Evolutionary conservation across 2,888 invertebrate species (phyloP), one percentile per base, ranked within the genome.

Genomic region (Drosophila borborema): DNA sequence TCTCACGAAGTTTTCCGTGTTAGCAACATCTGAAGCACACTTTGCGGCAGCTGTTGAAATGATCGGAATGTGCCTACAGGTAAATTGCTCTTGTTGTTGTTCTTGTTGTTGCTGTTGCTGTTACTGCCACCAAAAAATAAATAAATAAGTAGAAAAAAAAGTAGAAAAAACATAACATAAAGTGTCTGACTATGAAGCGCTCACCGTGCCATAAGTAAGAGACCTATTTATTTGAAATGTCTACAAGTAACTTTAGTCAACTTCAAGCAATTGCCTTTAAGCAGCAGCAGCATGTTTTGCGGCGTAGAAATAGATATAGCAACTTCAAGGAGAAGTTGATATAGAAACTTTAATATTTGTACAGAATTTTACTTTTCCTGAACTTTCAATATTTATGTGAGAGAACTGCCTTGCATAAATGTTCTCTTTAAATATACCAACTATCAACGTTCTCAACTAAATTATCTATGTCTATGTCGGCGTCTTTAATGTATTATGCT

Each of bases 21-120:
- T 38, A 64, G 74, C 70, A 61, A 64, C 48, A 63, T 55, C 64
- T 49, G 64, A 63, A 74, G 72, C 59, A 64, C 53, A 20, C 64
- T 66, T 77, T 43, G 36, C 40, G 34, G 14, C 20, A 43, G 46
- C 55, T 60, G 28, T 65, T 38, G 16, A 61, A 12, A 46, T 53
- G 56, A 49, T 55, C 48, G 23, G 48, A 56, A 58, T 36, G 31
- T 14, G 77, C 56, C 77, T 61, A 66, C 62, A 65, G 38, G 58
- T 79, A 59, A 67, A 51, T 53, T 59, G 46, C 34, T 46, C 48
- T n/a, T 36, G 2, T 48, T 28, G 20, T 23, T 16, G 43, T 10
- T 43, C 48, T n/a, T 36, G 2, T 48, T 28, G 20, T 23, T 16
- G 43, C 5, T 43, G 43, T 43, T 54, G 60, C 16, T 43, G 14